Conservation (phyloP, 1,140 invertebrate species). For the Caenorhabditis briggsae region DNA sequence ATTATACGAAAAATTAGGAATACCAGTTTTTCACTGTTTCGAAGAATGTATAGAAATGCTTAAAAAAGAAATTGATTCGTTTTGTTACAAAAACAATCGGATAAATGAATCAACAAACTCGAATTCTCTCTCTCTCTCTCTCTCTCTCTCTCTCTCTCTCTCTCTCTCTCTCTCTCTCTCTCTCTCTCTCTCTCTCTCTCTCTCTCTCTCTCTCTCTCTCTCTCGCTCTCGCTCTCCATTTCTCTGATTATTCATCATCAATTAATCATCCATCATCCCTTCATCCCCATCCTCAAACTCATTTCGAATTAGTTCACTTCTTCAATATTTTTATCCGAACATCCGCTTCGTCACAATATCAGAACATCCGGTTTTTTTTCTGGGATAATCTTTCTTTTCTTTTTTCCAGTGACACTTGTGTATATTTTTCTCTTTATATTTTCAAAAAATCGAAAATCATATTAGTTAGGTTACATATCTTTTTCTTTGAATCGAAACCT, state of each 20-base stretch:
- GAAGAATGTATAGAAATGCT: too few relatives aligned
- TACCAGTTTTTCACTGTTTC: too few relatives aligned
- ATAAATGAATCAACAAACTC: neutral
- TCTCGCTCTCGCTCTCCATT: neutral
- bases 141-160: neutral
- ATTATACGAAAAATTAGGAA: too few relatives aligned
- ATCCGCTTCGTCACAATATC: neutral
- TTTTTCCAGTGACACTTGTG: neutral
- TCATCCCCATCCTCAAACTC: neutral
- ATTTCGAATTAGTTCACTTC: neutral
- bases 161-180: neutral
- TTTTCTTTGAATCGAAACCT: too few relatives aligned
- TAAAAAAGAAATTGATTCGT: too few relatives aligned
- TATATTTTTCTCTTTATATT: neutral
- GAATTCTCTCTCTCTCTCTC: neutral
- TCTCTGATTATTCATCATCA: slow-evolving; percentile 27
- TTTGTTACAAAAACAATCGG: too few relatives aligned
- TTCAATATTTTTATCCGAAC: neutral
- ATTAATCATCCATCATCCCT: slow-evolving; percentile 24
- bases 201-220: neutral
- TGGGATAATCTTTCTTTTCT: slow-evolving; percentile 6
- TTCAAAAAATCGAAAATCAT: slow-evolving; percentile 6
- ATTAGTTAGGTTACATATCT: neutral
- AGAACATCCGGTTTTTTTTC: slow-evolving; percentile 17
- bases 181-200: neutral